These are phyloP conservation scores for Mus caroli DNA, from an alignment of 2,797 vertebrate species.

Conservation along the genomic window DNA sequence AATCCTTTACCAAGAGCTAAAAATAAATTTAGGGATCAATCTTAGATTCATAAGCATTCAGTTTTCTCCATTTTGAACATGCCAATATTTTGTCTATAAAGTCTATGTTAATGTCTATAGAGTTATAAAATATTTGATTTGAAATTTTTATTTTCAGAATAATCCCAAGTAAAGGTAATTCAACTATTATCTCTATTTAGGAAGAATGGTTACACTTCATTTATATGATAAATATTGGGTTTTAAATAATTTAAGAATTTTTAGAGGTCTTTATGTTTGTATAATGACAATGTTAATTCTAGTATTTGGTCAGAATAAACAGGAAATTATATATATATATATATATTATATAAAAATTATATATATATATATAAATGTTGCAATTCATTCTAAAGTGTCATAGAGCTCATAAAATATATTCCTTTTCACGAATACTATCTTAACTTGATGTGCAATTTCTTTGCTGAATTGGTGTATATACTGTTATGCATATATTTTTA, in stretches of 20 bases:
- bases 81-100: neutral
- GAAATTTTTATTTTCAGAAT: conserved; percentile 24
- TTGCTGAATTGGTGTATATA: neutral
- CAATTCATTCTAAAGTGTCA: neutral
- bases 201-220: neutral
- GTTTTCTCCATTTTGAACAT: neutral
- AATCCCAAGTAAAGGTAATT: neutral
- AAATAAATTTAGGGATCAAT: neutral
- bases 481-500: neutral
- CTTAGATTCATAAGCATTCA: neutral
- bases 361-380: neutral
- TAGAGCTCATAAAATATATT: neutral
- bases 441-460: neutral
- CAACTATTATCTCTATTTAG: neutral
- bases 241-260: neutral
- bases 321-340: neutral
- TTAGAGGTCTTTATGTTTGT: neutral
- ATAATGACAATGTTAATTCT: neutral
- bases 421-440: neutral
- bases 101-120: neutral
- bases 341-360: too few relatives aligned
- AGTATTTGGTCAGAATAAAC: neutral
- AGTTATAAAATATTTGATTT: neutral
- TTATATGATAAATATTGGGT: neutral
- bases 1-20: neutral